Evolutionary conservation across 1,140 invertebrate species (phyloP), one percentile per base, ranked within the genome.

Genomic region (Drosophila ercepeae): DNA sequence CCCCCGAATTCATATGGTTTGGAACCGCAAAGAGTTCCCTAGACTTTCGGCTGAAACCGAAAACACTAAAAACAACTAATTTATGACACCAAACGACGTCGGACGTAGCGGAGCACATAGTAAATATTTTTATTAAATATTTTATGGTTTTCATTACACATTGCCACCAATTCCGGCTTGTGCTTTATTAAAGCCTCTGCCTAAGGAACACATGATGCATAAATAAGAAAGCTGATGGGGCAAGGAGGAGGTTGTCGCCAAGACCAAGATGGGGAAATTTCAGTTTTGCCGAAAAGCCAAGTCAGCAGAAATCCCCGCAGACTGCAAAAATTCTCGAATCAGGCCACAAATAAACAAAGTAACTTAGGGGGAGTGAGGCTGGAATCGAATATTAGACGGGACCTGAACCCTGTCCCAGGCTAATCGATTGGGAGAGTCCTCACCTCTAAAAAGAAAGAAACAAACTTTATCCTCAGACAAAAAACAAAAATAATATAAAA

Each of bases 91-190:
- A 55, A 55, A 67, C 78, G 67, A 42, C 36, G 78, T 67, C 58
- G 59, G 59, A 59, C 71, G 70, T 67, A 76, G 73, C 78, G 70
- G 72, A 76, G 73, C 78, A 84, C 68, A 81, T 81, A 81, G 63
- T 84, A 88, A 86, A 86, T 86, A 86, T 86, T 86, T 82, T 82
- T 86, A 86, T 86, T 86, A 86, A 86, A 86, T 86, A 86, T 86
- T 86, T 86, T 81, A 86, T 86, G 81, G 59, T 70, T 77, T 88
- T 86, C 81, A 86, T 86, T 81, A 77, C 76, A 86, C 82, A 86
- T 88, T 68, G 76, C 67, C 68, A 81, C 51, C 61, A 67, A 73
- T 52, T 60, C 23, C 46, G 42, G 64, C 64, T 57, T 55, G 55
- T 55, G 72, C 61, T 76, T 78, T 81, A 81, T 88, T 76, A 77